Evolutionary conservation across 2,888 invertebrate genomes (phyloP).

Genomic region (Drosophila trichaetosa): DNA sequence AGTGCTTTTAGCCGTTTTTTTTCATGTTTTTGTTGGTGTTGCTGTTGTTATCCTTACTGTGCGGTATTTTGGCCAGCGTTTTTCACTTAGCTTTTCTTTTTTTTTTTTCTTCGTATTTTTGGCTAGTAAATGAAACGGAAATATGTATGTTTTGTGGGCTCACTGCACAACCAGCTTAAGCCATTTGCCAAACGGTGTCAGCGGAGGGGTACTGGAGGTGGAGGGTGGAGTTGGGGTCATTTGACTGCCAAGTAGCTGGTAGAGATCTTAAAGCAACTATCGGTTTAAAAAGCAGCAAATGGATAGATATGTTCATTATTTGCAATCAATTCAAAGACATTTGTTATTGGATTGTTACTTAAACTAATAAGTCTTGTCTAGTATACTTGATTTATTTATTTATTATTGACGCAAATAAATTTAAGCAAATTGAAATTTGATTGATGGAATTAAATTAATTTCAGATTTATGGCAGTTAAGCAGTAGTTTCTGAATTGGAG

Average conservation of each 20-base stretch:
- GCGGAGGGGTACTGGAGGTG: background rate
- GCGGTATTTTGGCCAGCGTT: constrained; percentile 65
- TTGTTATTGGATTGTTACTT: background rate
- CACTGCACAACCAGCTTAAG: constrained; percentile 62
- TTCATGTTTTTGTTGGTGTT: constrained; percentile 23
- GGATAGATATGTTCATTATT: background rate
- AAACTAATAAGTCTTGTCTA: fast-evolving
- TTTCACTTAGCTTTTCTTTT: constrained; percentile 52
- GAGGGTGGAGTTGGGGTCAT: background rate
- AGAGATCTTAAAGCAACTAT: constrained; percentile 46
- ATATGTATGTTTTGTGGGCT: constrained; percentile 78
- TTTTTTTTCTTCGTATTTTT: constrained; percentile 36
- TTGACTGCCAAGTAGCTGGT: constrained; percentile 45
- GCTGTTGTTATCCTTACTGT: constrained; percentile 35
- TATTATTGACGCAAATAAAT: background rate
- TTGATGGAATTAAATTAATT: background rate
- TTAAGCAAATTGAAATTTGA: background rate
- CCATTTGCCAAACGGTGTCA: constrained; percentile 43
- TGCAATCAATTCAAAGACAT: background rate
- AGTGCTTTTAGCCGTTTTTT: constrained; percentile 40
- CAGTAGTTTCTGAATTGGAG: background rate
- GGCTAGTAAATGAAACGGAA: constrained; percentile 79
- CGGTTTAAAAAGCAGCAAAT: constrained; percentile 30
- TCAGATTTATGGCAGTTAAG: background rate
- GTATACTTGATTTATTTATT: background rate